Conservation (phyloP, 2,888 invertebrate genomes). For the Cantharis lateralis region DNA sequence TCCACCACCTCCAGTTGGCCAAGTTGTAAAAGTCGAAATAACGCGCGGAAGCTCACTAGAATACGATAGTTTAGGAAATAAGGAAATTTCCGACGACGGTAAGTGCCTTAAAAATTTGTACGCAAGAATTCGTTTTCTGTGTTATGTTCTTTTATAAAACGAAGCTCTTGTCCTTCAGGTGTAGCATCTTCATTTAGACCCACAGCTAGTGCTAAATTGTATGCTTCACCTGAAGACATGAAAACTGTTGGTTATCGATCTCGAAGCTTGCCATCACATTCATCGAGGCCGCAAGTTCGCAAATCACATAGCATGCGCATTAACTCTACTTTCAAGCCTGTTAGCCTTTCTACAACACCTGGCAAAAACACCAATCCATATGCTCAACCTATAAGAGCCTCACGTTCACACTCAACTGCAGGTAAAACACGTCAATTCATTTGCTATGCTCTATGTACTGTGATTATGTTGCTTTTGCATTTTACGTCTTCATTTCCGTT, state of each 20-base stretch:
- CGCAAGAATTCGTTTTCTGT: conserved; percentile 1
- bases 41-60: conserved; percentile 44
- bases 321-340: conserved; percentile 56
- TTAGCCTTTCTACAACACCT: conserved; percentile 54
- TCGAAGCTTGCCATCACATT: conserved; percentile 60
- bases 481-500: background rate
- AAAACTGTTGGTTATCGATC: conserved; percentile 72
- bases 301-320: conserved; percentile 67
- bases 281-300: conserved; percentile 63
- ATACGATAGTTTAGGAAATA: conserved; percentile 46
- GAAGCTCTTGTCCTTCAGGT: conserved; percentile 44
- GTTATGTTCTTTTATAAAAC: conserved; percentile 3
- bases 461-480: background rate
- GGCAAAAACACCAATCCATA: conserved; percentile 58
- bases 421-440: conserved; percentile 30
- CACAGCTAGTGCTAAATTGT: conserved; percentile 80
- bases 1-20: conserved; percentile 71
- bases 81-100: conserved; percentile 49
- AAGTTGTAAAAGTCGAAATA: conserved; percentile 71
- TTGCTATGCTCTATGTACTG: background rate
- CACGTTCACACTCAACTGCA: conserved; percentile 52
- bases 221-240: conserved; percentile 86
- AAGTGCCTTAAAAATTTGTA: conserved; percentile 20
- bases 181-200: conserved; percentile 90
- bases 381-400: conserved; percentile 62